Base-by-base conservation (phyloP, 2,797 vertebrate genomes). In the Betta splendens region DNA sequence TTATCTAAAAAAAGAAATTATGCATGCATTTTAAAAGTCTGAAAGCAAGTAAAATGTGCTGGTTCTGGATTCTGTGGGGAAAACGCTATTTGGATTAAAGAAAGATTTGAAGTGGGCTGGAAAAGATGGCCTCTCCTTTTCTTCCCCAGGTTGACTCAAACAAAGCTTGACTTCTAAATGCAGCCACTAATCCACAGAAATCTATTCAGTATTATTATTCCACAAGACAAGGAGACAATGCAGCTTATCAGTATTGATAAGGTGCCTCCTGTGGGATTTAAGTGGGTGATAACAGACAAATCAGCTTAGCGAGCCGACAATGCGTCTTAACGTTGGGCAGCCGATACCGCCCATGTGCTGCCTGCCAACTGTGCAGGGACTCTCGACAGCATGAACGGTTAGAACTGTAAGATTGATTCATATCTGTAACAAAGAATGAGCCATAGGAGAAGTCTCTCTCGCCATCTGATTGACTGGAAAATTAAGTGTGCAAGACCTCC, bases 191-290 rank as follows among this genome's bases (percentile, higher is more conserved):
- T 67, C 65, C 46, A 15, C 36, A 47, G 37, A 43, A 64, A 79
- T 67, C 62, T 49, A 61, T 50, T 26, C 36, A 4, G 13, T 13
- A 35, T 43, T 54, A 40, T 57, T 60, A 43, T 50, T 64, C 33
- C 43, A 33, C 17, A 5, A 17, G 37, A 65, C 52, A 39, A 17
- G n/a, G 6, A 3, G 51, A 72, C 28, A 42, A 59, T n/a, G 45
- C 35, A 35, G 39, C 43, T 64, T 18, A 76, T 72, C 64, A 50
- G 51, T 64, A 73, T 49, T 60, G 72, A 75, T 43, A 50, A 72
- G 55, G 10, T 5, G 50, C 59, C 43, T 75, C 48, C 39, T 45
- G 47, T 5, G 36, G 50, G 54, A 29, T 69, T 35, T 49, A 55
- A 61, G 50, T 45, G 22, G 42, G 13, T 57, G 75, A 68, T 72